Evolutionary conservation across 2,113 vertebrate genomes (phyloP), one percentile per base, ranked within the genome.

Genomic region (Isurus oxyrinchus): DNA sequence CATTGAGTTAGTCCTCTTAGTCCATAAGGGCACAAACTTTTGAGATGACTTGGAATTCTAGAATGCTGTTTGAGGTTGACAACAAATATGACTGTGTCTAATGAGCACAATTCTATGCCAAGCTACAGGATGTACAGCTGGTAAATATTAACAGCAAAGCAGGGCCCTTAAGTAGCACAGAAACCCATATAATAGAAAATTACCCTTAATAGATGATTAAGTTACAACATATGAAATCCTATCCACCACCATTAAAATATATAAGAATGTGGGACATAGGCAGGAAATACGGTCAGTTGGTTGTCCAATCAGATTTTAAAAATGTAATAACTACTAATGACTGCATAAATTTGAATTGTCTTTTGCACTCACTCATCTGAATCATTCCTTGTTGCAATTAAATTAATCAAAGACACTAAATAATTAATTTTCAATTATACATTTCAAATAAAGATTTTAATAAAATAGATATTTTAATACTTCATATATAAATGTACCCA

Each of bases 381-480:
- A 84, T 49, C 81, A 84, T 84, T 44, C 81, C 40, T 84, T 44
- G 49, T 2, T 49, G 19, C 16, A 44, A 84, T 84, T 19, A 84
- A 84, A 84, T 84, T 49, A 84, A 84, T 49, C 81, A 44, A 21
- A 84, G 81, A 13, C 81, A 49, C 81, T 84, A 84, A 84, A 44
- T 84, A 23, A 49, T 49, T 84, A 84, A 84, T 49, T 44, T 84
- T 84, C 40, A 84, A 84, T 84, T 84, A 16, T 44, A 84, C 81
- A 49, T 84, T 84, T 49, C 81, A 84, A 84, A 84, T 84, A 19
- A 84, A 44, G 81, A 44, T 44, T 84, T 84, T 84, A 44, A 84
- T 84, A 84, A 84, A 84, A 84, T 84, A 84, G 81, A 90, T 11
- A 31, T 53, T 57, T 90, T 90, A 90, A 90, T 90, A 90, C 23